phyloP scores from a whole-genome alignment of 1,140 invertebrate species.

The Bombyx mandarina region DNA sequence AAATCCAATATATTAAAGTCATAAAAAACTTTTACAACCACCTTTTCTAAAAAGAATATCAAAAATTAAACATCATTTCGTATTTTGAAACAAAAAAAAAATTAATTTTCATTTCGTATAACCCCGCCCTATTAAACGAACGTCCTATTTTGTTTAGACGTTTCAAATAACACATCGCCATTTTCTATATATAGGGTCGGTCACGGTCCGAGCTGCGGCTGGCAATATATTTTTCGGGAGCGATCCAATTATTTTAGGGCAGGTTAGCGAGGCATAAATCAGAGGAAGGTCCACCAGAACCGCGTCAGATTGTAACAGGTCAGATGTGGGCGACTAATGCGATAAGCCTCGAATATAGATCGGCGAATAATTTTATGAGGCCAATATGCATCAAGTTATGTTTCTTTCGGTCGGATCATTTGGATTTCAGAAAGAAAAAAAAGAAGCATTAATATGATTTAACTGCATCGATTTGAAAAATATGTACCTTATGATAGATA shows the following conservation, averaged over 20 bases:
- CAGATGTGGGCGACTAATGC: slow-evolving; percentile 23
- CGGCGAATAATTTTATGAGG: slow-evolving; percentile 5
- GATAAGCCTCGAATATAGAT: slow-evolving; percentile 22
- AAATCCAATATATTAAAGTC: too few species aligned
- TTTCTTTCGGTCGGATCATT: not conserved
- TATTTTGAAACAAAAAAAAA: too few species aligned
- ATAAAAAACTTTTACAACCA: too few species aligned
- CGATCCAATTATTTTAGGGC: slow-evolving; percentile 66
- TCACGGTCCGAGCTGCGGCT: slow-evolving; percentile 21
- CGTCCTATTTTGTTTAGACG: too few species aligned
- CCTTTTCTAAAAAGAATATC: too few species aligned
- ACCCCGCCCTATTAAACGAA: too few species aligned
- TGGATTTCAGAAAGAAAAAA: too few species aligned
- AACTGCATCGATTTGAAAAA: too few species aligned
- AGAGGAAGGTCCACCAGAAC: slow-evolving; percentile 25
- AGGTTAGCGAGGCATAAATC: slow-evolving; percentile 58
- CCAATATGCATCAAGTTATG: not conserved
- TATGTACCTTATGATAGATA: too few species aligned
- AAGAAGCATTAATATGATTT: too few species aligned
- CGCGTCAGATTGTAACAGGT: slow-evolving; percentile 38
- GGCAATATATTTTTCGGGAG: slow-evolving; percentile 63
- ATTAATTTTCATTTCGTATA: too few species aligned
- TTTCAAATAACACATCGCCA: slow-evolving; percentile 46
- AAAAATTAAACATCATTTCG: too few species aligned
- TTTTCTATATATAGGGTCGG: slow-evolving; percentile 2